Percentiles rank a stretch among this genome's conserved stretches.
Evolutionary conservation across 2,113 vertebrate species (phyloP).

Genomic region (Tamias sibiricus): DNA sequence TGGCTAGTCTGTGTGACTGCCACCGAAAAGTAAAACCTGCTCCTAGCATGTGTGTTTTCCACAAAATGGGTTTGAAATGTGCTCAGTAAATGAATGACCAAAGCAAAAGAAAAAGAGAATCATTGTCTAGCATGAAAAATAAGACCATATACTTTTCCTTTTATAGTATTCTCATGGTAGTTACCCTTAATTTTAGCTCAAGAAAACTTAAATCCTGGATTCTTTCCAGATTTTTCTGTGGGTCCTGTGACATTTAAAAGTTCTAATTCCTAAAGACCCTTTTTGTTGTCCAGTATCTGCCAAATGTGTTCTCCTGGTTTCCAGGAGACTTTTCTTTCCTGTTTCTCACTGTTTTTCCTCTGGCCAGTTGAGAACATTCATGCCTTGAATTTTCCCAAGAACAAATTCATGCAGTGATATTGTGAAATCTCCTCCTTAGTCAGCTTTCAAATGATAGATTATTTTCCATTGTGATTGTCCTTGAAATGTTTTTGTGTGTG

Average conservation of each 20-base stretch:
- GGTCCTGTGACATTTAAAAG: slow-evolving; percentile 40
- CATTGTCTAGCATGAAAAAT: slow-evolving; percentile 2
- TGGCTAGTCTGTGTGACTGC: neutral
- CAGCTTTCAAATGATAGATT: slow-evolving; percentile 66
- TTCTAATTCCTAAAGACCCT: slow-evolving; percentile 53
- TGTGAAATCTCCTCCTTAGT: slow-evolving; percentile 72
- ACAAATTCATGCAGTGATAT: neutral
- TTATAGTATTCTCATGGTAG: neutral
- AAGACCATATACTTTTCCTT: slow-evolving; percentile 27
- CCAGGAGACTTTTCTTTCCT: slow-evolving; percentile 29
- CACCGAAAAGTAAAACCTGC: neutral
- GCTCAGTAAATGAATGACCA: slow-evolving; percentile 18
- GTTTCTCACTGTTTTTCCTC: slow-evolving; percentile 31
- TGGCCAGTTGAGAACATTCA: slow-evolving; percentile 24
- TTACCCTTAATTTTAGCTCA: slow-evolving; percentile 53
- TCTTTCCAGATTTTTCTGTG: slow-evolving; percentile 55
- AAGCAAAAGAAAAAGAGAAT: neutral
- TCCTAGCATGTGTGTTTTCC: neutral
- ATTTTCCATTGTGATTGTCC: slow-evolving; percentile 57
- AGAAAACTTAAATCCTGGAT: slow-evolving; percentile 55
- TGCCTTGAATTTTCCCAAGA: slow-evolving; percentile 48
- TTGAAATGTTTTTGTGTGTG: slow-evolving; percentile 54
- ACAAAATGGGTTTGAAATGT: neutral
- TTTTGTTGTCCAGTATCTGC: neutral
- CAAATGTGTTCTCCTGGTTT: neutral